Conservation (phyloP, 2,113 vertebrate species). For the Hiodon tergisus region DNA sequence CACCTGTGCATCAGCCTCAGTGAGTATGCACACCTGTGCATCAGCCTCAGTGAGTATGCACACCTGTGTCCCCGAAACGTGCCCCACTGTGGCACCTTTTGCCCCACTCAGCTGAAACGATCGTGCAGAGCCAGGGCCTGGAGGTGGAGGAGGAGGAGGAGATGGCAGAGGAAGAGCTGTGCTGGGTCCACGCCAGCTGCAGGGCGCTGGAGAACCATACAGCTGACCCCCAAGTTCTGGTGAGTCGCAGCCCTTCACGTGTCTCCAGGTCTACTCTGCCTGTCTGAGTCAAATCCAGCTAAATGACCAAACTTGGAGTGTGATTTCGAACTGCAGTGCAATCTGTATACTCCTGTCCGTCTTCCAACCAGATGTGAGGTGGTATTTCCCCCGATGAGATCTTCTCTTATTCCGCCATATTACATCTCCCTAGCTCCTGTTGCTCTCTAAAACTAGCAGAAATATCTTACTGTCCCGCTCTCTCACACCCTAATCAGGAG, state of each 20-base stretch:
- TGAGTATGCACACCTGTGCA: too few species aligned
- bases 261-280: not conserved
- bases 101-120: conserved; percentile 73
- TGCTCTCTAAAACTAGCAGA: not conserved
- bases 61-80: not conserved
- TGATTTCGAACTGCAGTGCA: too few species aligned
- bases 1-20: too few species aligned
- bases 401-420: too few species aligned
- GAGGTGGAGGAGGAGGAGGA: conserved; percentile 51
- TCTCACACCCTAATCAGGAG: conserved; percentile 61
- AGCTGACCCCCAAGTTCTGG: conserved; percentile 75
- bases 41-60: conserved; percentile 1
- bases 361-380: too few species aligned
- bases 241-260: conserved; percentile 38
- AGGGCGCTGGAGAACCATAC: conserved; percentile 75
- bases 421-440: too few species aligned
- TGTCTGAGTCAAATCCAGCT: not conserved
- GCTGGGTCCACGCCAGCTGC: conserved; percentile 81
- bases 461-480: not conserved
- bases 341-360: too few species aligned
- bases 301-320: too few species aligned
- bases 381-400: too few species aligned
- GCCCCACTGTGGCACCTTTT: not conserved
- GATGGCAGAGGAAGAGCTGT: conserved; percentile 63
- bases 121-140: conserved; percentile 78